Evolutionary conservation across 1,140 invertebrate species (phyloP).

Genomic region (Papilio polytes): DNA sequence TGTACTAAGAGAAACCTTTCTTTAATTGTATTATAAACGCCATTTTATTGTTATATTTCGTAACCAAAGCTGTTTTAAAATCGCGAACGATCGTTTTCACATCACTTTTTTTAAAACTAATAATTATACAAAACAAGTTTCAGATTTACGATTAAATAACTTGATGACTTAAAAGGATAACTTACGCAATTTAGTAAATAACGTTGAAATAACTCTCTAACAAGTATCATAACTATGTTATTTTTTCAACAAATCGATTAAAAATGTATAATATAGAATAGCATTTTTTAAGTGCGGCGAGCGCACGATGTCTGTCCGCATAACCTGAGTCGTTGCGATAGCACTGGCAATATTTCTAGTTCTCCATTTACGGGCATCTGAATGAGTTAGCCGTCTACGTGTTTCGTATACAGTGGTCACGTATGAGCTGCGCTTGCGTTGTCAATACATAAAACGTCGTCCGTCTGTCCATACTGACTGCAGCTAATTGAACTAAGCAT

Average conservation of each 20-base stretch:
- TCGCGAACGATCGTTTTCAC: background rate
- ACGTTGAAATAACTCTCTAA: conserved; percentile 4
- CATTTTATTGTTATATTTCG: background rate
- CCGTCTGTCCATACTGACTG: conserved; percentile 30
- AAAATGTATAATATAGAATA: conserved; percentile 26
- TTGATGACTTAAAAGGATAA: conserved; percentile 11
- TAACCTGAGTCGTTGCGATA: conserved; percentile 58
- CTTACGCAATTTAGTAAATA: conserved; percentile 21
- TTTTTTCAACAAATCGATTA: conserved; percentile 28
- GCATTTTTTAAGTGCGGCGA: conserved; percentile 21
- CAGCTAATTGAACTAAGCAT: conserved; percentile 46
- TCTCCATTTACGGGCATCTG: conserved; percentile 67
- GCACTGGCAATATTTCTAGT: conserved; percentile 62
- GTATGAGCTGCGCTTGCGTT: conserved; percentile 41
- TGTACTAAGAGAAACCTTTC: background rate
- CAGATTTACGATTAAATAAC: background rate
- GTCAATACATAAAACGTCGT: conserved; percentile 34
- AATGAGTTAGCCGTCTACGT: conserved; percentile 63
- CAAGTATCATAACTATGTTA: conserved; percentile 33
- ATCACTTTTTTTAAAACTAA: background rate
- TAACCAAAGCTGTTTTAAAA: background rate
- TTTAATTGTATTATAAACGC: background rate
- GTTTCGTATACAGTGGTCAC: conserved; percentile 51
- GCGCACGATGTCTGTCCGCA: conserved; percentile 57
- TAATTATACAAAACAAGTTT: background rate